These are phyloP conservation scores for Channallabes apus DNA, from an alignment of 2,797 vertebrate genomes.

Conservation along the genomic window DNA sequence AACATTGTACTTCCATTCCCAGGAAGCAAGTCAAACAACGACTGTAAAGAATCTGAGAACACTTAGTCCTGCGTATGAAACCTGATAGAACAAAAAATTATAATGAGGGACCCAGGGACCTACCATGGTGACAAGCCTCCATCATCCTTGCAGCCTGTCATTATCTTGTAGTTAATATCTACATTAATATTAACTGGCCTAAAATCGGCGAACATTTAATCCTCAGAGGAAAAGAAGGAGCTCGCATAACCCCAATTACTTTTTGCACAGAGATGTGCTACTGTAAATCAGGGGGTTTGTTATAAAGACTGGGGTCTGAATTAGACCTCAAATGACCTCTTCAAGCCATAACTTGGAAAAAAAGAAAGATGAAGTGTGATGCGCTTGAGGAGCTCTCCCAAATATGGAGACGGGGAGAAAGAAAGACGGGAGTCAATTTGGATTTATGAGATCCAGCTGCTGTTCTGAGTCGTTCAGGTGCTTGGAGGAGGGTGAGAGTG, in stretches of 20 bases:
- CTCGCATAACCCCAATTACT: constrained; percentile 37
- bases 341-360: constrained; percentile 1
- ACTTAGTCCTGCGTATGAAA: not conserved
- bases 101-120: constrained; percentile 42
- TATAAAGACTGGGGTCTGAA: constrained; percentile 15
- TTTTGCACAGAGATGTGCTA: constrained; percentile 37
- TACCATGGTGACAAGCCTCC: not conserved
- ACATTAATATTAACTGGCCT: constrained; percentile 38
- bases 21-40: constrained; percentile 12
- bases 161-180: constrained; percentile 39
- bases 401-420: constrained; percentile 25
- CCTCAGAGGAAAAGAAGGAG: constrained; percentile 31
- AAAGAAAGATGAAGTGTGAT: constrained; percentile 17
- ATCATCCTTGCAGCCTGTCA: constrained; percentile 29
- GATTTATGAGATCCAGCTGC: constrained; percentile 37
- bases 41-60: constrained; percentile 5
- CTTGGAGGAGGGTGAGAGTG: constrained; percentile 26
- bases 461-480: constrained; percentile 39
- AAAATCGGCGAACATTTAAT: constrained; percentile 5
- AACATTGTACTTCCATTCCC: constrained; percentile 1
- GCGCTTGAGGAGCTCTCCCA: constrained; percentile 11
- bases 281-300: constrained; percentile 35
- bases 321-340: constrained; percentile 13
- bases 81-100: constrained; percentile 11
- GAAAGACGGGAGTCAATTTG: constrained; percentile 10